A percentile compares a stretch with the other conserved stretches of the same genome.
These are phyloP conservation scores for Drosophila crucigera DNA, from an alignment of 2,888 invertebrate genomes.

Conservation along the genomic window DNA sequence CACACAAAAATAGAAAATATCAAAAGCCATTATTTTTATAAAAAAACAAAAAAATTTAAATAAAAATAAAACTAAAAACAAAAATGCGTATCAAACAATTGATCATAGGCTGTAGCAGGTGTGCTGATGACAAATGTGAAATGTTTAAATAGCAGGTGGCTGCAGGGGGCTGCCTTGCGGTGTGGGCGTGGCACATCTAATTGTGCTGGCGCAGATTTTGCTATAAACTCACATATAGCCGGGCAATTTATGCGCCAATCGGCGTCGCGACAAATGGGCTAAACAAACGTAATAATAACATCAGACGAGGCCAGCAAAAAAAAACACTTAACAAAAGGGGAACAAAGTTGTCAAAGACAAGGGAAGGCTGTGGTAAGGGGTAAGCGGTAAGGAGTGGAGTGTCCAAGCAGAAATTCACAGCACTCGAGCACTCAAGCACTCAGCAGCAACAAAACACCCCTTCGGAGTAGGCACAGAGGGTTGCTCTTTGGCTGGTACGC, in stretches of 20 bases:
- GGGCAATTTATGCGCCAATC: conserved; percentile 66
- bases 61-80: background rate
- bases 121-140: conserved; percentile 41
- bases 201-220: conserved; percentile 58
- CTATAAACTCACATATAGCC: conserved; percentile 51
- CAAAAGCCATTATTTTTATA: conserved; percentile 10
- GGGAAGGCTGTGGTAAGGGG: background rate
- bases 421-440: conserved; percentile 58
- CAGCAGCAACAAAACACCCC: conserved; percentile 51
- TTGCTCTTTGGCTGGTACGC: conserved; percentile 34
- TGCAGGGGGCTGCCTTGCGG: conserved; percentile 1
- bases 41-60: background rate
- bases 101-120: conserved; percentile 44
- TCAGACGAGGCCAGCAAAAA: conserved; percentile 45
- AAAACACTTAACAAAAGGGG: conserved; percentile 50
- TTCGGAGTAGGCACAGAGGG: conserved; percentile 60
- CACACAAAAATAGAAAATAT: background rate
- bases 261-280: conserved; percentile 74
- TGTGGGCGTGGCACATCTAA: conserved; percentile 68
- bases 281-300: conserved; percentile 78
- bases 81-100: conserved; percentile 43
- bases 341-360: conserved; percentile 43
- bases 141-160: conserved; percentile 54
- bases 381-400: background rate
- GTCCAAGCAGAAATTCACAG: conserved; percentile 23